A percentile compares a stretch with the other conserved stretches of the same genome.
phyloP scores from a whole-genome alignment of 2,113 vertebrate species.

The Odontophorus gujanensis region DNA sequence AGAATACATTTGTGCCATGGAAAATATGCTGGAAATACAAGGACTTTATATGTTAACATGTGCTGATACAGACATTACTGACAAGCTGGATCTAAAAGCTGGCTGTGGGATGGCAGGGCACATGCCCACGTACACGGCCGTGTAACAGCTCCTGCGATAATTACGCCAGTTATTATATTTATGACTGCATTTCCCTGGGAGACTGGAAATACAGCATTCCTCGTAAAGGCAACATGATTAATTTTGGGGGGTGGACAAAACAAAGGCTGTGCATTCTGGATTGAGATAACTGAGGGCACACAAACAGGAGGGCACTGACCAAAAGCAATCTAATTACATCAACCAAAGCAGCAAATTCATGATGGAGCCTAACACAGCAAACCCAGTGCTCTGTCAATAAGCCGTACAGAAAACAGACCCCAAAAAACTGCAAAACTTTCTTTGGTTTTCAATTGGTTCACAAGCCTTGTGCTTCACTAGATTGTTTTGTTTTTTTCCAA shows the following conservation, averaged over 20 bases:
- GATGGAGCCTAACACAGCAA: neutral
- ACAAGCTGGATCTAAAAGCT: neutral
- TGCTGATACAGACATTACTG: fast-evolving
- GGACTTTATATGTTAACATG: neutral
- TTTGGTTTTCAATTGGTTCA: neutral
- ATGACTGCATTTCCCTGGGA: slow-evolving; percentile 22
- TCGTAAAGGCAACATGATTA: slow-evolving; percentile 43
- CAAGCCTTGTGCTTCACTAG: neutral
- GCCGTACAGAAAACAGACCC: neutral
- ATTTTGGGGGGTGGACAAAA: slow-evolving; percentile 12
- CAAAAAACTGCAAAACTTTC: neutral
- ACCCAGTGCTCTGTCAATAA: neutral
- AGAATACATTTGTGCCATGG: fast-evolving
- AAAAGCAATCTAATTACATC: neutral
- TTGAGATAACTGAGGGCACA: neutral
- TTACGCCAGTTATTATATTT: slow-evolving; percentile 36
- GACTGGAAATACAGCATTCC: slow-evolving; percentile 68
- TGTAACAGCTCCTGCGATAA: neutral
- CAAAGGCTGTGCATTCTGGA: neutral
- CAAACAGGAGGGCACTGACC: neutral
- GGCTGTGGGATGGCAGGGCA: neutral
- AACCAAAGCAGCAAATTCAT: neutral
- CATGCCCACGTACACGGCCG: neutral
- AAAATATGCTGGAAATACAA: neutral
- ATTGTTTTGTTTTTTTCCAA: neutral